phyloP scores from a whole-genome alignment of 1,140 invertebrate species.

The Meloidogyne hapla region DNA sequence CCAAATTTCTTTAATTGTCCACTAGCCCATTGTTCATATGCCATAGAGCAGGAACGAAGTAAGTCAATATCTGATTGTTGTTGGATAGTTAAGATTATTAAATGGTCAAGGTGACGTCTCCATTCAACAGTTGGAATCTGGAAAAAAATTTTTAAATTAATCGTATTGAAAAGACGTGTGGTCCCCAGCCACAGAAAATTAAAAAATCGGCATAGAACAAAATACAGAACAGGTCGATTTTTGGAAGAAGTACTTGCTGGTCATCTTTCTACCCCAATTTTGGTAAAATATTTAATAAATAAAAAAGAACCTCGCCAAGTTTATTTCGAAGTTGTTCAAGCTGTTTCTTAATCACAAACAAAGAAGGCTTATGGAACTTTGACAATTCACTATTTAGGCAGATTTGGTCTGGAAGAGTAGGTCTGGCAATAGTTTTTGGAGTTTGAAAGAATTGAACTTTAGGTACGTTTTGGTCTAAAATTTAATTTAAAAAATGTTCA shows the following conservation, averaged over 20 bases:
- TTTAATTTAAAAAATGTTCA: not conserved
- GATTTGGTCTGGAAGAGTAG: not conserved
- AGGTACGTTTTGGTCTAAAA: not conserved
- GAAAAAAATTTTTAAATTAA: not conserved
- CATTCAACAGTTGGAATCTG: constrained; percentile 3
- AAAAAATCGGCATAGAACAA: no score
- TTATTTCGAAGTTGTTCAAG: not conserved
- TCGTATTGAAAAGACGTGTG: no score
- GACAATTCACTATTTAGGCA: not conserved
- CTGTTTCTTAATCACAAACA: not conserved
- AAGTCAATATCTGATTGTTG: constrained; percentile 15
- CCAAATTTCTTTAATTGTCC: not conserved
- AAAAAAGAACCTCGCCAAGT: not conserved
- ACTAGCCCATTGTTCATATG: constrained; percentile 1
- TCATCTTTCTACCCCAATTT: no score
- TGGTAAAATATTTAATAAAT: not conserved
- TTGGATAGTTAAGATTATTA: not conserved
- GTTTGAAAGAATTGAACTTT: not conserved
- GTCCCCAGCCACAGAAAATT: no score
- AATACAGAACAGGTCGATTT: no score
- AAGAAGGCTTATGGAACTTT: not conserved
- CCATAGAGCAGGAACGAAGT: not conserved
- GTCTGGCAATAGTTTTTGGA: not conserved
- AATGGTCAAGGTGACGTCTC: not conserved
- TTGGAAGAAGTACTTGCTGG: no score